phyloP scores from a whole-genome alignment of 2,113 vertebrate genomes.

The Geococcyx californianus region DNA sequence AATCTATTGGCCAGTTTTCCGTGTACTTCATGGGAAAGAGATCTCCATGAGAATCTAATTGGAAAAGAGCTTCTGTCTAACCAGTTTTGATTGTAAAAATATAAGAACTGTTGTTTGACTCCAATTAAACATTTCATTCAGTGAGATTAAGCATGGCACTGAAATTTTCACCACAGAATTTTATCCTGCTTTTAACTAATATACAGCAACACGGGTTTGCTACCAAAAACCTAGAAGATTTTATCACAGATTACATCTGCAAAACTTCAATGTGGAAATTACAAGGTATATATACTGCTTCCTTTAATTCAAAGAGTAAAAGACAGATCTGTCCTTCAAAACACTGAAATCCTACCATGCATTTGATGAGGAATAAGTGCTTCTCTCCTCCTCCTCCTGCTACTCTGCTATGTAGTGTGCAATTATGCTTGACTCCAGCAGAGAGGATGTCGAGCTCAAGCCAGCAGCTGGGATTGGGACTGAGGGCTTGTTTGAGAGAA shows the following conservation, averaged over 20 bases:
- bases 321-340: neutral
- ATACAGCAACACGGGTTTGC: neutral
- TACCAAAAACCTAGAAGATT: neutral
- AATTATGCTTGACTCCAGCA: neutral
- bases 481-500: neutral
- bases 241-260: neutral
- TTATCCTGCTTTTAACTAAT: neutral
- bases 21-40: neutral
- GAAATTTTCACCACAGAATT: neutral
- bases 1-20: neutral
- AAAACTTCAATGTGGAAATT: neutral
- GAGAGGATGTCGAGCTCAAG: rapidly evolving
- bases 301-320: neutral
- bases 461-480: neutral
- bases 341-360: rapidly evolving
- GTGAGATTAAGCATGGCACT: neutral
- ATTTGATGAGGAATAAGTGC: neutral
- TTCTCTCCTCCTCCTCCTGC: neutral
- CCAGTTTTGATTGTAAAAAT: neutral
- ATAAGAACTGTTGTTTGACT: neutral
- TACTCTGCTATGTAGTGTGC: neutral
- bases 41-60: neutral
- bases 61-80: neutral
- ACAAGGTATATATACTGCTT: neutral
- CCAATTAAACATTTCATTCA: neutral